These are phyloP conservation scores for Rallus crepitans DNA, from an alignment of 2,797 vertebrate species.

Conservation along the genomic window DNA sequence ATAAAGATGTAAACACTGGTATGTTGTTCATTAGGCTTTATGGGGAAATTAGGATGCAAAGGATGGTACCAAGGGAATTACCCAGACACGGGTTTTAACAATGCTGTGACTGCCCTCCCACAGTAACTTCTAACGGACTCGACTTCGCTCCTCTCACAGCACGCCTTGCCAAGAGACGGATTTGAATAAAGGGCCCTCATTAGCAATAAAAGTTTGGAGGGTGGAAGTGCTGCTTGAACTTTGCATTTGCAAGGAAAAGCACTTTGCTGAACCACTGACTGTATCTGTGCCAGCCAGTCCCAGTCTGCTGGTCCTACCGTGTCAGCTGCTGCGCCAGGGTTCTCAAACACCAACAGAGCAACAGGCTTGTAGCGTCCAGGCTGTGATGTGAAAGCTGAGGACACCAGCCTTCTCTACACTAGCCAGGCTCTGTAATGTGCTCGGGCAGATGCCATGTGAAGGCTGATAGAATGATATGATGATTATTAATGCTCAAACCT, in stretches of 20 bases:
- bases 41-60: constrained; percentile 39
- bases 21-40: constrained; percentile 26
- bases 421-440: not conserved
- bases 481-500: not conserved
- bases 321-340: fast-evolving
- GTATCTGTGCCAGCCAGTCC: not conserved
- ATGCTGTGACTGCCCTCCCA: constrained; percentile 5
- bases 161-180: constrained; percentile 7
- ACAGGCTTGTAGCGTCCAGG: not conserved
- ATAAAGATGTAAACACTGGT: constrained; percentile 21
- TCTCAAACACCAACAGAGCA: not conserved
- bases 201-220: constrained; percentile 36
- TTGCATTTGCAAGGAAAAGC: not conserved
- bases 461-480: not conserved
- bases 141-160: constrained; percentile 5
- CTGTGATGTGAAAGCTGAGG: not conserved
- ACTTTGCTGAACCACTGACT: not conserved
- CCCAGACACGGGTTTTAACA: constrained; percentile 38
- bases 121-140: constrained; percentile 32
- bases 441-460: not conserved
- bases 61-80: not conserved
- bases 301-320: not conserved
- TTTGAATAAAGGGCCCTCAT: constrained; percentile 38
- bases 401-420: not conserved
- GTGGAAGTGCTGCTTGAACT: constrained; percentile 24